Base-by-base conservation (phyloP, 1,140 invertebrate genomes). In the Scaptomyza pallida region DNA sequence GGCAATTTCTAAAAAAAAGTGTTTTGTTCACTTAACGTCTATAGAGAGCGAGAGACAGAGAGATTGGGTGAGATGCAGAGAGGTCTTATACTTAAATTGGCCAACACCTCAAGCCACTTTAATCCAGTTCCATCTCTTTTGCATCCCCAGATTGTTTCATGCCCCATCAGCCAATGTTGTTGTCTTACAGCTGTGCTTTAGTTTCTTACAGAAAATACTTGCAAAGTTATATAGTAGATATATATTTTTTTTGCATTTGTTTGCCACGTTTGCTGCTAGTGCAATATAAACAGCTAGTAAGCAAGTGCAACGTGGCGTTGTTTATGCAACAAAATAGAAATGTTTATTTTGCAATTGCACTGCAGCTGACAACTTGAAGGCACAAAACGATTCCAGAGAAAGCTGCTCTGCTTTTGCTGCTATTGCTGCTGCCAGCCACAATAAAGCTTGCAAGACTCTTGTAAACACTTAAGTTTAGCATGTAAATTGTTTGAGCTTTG, bases 311-410 rank as follows among this genome's bases (percentile, higher is more conserved):
- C 73, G 70, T 72, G 72, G 62, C 78, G 78, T 68, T 77, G 8
- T 5, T 9, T 80, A 62, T 54, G 77, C 52, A 79, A 75, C 61
- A 59, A 75, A 56, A 79, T 65, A 41, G 40, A 59, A 81, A 63
- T 40, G 60, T 41, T 57, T 48, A 45, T 48, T 13, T 19, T 12
- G 19, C 59, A 61, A 56, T 61, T 57, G 54, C 35, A 26, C 17
- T 51, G 61, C 61, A 56, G 61, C 62, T 65, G 68, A 71, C 52
- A 71, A 40, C 44, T 44, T 44, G 44, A 70, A 40, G 43, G 23
- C 35, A 26, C 17, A 23, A 8, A 56, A 26, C 23, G 61, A 9
- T 30, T 9, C 1, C 50, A 35, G 33, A 21, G 3, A 13, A 43
- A 19, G 3, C 21, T 23, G n/a, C n/a, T n/a, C n/a, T n/a, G n/a